Evolutionary conservation across 1,140 invertebrate species (phyloP).

Genomic region (Rhyzopertha dominica): DNA sequence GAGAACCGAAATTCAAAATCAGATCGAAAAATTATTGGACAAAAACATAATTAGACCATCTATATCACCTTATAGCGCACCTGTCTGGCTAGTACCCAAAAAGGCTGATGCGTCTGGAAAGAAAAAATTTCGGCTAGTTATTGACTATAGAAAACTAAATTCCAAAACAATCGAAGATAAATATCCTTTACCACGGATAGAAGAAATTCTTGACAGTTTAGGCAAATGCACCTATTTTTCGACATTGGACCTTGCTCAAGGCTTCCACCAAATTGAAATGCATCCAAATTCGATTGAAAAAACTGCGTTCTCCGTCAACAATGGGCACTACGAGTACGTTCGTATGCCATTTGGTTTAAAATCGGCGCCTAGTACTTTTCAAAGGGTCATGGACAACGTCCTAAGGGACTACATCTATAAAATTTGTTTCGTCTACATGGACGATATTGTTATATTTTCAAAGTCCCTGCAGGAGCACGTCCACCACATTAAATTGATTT

Average conservation of each 20-base stretch:
- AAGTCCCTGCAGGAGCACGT: conserved; percentile 24
- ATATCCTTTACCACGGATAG: conserved; percentile 52
- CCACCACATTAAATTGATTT: conserved; percentile 20
- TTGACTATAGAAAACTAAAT: conserved; percentile 45
- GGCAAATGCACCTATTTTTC: too few species aligned
- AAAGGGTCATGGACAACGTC: conserved; percentile 35
- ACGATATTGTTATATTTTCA: conserved; percentile 33
- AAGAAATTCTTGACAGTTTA: too few species aligned
- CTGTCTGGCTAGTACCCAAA: conserved; percentile 21
- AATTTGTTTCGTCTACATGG: conserved; percentile 36
- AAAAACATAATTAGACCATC: conserved; percentile 20
- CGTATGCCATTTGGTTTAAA: conserved; percentile 30
- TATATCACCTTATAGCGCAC: conserved; percentile 10
- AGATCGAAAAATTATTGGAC: conserved; percentile 24
- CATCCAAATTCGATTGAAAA: too few species aligned
- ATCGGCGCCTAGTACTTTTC: conserved; percentile 24
- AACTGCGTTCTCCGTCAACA: background rate
- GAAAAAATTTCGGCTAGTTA: conserved; percentile 38
- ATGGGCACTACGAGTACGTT: conserved; percentile 41
- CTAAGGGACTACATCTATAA: conserved; percentile 22
- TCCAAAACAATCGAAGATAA: conserved; percentile 43
- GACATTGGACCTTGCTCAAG: too few species aligned
- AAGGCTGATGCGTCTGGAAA: conserved; percentile 8
- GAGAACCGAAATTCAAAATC: conserved; percentile 23
- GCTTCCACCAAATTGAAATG: too few species aligned